phyloP scores from a whole-genome alignment of 2,888 invertebrate genomes.

The Acrocyrtus sp. region DNA sequence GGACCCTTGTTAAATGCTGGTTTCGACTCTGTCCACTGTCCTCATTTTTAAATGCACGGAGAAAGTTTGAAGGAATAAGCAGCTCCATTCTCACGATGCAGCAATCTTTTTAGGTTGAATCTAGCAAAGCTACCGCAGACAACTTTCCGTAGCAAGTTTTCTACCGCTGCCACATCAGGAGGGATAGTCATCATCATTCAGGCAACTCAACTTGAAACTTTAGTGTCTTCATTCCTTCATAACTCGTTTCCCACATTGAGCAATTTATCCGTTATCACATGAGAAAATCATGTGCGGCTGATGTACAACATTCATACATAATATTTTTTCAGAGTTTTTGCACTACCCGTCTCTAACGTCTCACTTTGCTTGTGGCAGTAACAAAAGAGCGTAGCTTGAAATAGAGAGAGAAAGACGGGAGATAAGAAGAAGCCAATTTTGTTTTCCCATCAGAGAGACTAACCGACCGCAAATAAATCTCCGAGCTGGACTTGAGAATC shows the following conservation, averaged over 20 bases:
- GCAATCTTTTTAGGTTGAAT: no score
- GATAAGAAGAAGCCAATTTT: conserved; percentile 28
- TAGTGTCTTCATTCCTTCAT: neutral
- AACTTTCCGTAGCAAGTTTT: neutral
- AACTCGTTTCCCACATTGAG: neutral
- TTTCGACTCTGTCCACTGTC: no score
- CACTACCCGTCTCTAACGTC: neutral
- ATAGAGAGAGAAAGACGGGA: neutral
- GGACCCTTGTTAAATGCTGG: no score
- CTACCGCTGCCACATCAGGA: neutral
- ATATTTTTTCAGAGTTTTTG: neutral
- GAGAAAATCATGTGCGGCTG: neutral
- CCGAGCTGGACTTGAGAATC: conserved; percentile 38
- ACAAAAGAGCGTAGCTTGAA: no score
- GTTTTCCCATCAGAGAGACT: conserved; percentile 44
- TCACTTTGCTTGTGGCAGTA: no score
- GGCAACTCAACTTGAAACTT: neutral
- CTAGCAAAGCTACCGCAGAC: no score
- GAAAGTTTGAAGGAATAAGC: no score
- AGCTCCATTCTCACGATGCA: no score
- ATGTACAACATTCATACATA: neutral
- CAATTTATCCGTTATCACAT: neutral
- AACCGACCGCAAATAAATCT: conserved; percentile 50
- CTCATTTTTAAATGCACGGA: no score
- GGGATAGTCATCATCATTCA: neutral